Evolutionary conservation across 2,113 vertebrate genomes (phyloP), one percentile per base, ranked within the genome.

Genomic region (Cyphomyrus plagiostoma): DNA sequence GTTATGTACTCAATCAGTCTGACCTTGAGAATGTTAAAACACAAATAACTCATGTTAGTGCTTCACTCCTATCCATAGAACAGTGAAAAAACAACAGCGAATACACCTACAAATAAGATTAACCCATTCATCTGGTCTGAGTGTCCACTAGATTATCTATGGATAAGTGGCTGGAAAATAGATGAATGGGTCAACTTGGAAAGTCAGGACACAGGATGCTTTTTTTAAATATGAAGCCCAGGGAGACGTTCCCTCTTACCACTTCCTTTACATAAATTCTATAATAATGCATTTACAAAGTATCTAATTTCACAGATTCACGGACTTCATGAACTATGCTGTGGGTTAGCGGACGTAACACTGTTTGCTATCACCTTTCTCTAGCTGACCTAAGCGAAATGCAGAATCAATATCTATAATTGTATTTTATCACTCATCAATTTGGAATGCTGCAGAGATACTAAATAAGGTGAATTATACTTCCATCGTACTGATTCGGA

Each of bases 291-390:
- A 70, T 30, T 70, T 70, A 80, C 15, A 42, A 35, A 19, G 74
- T 42, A 46, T 48, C 39, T 46, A n/a, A 84, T 26, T 82, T 88
- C 45, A 21, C 87, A 90, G 49, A 74, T 88, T 91, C 66, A 86
- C 19, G 19, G 80, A 58, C 49, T 62, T 26, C 39, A 35, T 74
- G 46, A 87, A 19, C 56, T 74, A 66, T 89, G 45, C 50, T 11
- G 53, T 89, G 90, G 70, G 26, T 53, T 52, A n/a, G 85, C 58
- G 53, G 86, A 89, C 90, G 50, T 89, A 85, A 84, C 52, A 46
- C 86, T 88, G 62, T 50, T 80, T 39, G 42, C 70, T 53, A 90
- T 90, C 77, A 89, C 53, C 30, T 62, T n/a, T 39, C 70, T 88
- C 87, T 30, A 26, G 45, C 45, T 89, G 66, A 88, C 23, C 30